Base-by-base conservation (phyloP, 2,888 invertebrate genomes). In the Orthosia incerta region DNA sequence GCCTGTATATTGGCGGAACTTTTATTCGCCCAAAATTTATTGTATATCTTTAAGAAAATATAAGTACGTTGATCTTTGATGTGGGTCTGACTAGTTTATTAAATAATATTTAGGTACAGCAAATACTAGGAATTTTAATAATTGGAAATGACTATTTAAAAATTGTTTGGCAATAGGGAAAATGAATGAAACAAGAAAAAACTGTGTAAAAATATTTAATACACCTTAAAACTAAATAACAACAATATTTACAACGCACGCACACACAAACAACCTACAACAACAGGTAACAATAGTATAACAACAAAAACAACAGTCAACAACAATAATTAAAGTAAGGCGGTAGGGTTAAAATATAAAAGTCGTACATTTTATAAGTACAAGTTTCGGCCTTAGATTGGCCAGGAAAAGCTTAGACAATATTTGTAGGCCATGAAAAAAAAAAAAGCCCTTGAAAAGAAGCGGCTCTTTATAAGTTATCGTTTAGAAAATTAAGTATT, bases 161-260 rank as follows among this genome's bases (percentile, higher is more conserved):
- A 26, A 23, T 31, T 1, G 1, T 20, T 31, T 23, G 0, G 1
- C n/a, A 13, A 13, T 1, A 20, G 12, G 0, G 0, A 5, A 20
- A 12, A 31, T 9, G 2, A 75, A 80, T 69, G 51, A 77, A 76
- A 57, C n/a, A n/a, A 5, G 12, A 48, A 72, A 74, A 23, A 53
- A 67, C 20, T 39, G 45, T 69, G 61, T 70, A 79, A 74, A 74
- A 62, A 59, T 62, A 55, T 90, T 88, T 89, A 89, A 78, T 89
- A 68, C 53, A 74, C 15, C 79, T 87, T 88, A 91, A 78, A 86
- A 89, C 85, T 87, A 91, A 82, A 88, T 87, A 91, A 91, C 89
- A 89, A 89, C 57, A 80, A 71, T 91, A 90, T 88, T 88, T 89
- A 90, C 89, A 90, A 83, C 69, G 73, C 82, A 79, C 57, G 65